These are phyloP conservation scores for Papio anubis DNA, from an alignment of 2,113 vertebrate genomes.

Conservation along the genomic window DNA sequence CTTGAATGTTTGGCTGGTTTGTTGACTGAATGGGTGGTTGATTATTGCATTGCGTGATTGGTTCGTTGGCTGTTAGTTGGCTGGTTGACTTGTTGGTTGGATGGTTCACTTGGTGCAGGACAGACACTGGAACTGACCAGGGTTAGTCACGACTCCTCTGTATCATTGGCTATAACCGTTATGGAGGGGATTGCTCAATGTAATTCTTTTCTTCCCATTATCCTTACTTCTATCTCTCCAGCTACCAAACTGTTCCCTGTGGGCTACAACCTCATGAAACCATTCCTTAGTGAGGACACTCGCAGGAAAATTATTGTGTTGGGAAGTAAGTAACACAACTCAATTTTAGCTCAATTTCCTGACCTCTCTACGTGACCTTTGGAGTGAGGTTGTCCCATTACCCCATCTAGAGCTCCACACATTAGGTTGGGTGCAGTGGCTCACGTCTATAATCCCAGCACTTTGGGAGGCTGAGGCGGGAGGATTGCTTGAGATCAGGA, in stretches of 20 bases:
- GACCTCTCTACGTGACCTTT: not conserved
- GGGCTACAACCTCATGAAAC: constrained; percentile 96
- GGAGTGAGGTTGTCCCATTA: not conserved
- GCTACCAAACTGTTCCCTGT: constrained; percentile 96
- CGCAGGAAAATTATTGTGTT: constrained; percentile 92
- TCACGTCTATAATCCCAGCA: too few species aligned
- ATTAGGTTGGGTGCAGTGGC: too few species aligned
- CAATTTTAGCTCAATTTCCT: not conserved
- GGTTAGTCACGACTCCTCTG: not conserved
- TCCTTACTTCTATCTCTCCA: constrained; percentile 55
- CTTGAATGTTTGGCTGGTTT: not conserved
- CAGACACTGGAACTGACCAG: not conserved
- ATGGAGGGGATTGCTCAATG: not conserved
- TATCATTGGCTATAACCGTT: not conserved
- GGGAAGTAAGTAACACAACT: constrained; percentile 87
- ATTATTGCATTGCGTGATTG: not conserved
- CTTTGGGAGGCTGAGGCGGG: too few species aligned
- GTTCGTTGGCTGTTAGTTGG: not conserved
- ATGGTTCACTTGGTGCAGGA: not conserved
- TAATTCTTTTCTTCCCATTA: not conserved
- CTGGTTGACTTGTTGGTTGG: not conserved
- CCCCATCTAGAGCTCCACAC: not conserved
- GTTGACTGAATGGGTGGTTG: not conserved
- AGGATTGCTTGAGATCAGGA: too few species aligned
- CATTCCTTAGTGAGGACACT: constrained; percentile 94